These are phyloP conservation scores for Leptopilina clavipes DNA, from an alignment of 1,140 invertebrate species.

Conservation along the genomic window DNA sequence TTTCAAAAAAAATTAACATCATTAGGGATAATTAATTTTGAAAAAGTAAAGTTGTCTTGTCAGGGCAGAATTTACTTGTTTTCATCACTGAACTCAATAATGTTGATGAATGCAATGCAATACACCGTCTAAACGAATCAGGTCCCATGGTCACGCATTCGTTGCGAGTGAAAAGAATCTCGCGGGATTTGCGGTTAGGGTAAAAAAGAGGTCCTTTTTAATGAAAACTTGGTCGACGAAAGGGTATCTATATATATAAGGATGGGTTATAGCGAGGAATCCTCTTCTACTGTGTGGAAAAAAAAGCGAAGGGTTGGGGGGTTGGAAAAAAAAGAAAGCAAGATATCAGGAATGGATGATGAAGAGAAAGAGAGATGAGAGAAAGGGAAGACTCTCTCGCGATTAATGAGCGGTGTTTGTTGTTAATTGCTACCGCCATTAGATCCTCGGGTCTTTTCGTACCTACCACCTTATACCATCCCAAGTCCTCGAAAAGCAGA, in stretches of 20 bases:
- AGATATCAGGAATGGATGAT: constrained; percentile 30
- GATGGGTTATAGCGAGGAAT: constrained; percentile 28
- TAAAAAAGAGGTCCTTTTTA: background rate
- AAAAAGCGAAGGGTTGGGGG: background rate
- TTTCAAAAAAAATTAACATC: too few species aligned
- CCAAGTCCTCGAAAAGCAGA: constrained; percentile 63
- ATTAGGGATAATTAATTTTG: too few species aligned
- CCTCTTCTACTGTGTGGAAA: background rate
- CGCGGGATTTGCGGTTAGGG: background rate
- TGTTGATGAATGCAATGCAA: too few species aligned
- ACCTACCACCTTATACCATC: constrained; percentile 32
- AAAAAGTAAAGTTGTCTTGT: too few species aligned
- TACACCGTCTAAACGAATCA: background rate
- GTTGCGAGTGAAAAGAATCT: background rate
- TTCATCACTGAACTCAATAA: too few species aligned
- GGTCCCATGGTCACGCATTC: background rate
- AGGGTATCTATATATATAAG: background rate
- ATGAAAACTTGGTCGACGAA: constrained; percentile 27
- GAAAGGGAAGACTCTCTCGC: constrained; percentile 63
- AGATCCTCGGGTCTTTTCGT: constrained; percentile 56
- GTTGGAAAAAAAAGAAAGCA: constrained; percentile 30
- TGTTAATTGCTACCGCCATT: constrained; percentile 76
- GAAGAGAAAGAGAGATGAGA: constrained; percentile 47
- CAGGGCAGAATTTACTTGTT: too few species aligned
- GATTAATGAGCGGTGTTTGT: constrained; percentile 76